These are phyloP conservation scores for Cinclus cinclus DNA, from an alignment of 2,113 vertebrate genomes.

Conservation along the genomic window DNA sequence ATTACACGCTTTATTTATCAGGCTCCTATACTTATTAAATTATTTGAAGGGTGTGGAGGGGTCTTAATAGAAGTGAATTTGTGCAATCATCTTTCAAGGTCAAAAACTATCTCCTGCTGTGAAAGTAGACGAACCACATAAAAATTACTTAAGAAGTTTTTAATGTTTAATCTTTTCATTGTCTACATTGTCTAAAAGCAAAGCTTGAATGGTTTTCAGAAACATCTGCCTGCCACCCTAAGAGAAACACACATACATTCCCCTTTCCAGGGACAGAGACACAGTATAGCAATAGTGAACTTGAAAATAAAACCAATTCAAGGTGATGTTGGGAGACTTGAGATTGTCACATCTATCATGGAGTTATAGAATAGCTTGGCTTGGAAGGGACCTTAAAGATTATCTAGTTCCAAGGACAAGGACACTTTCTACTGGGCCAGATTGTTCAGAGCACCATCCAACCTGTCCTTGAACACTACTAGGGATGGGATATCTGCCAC, in stretches of 20 bases:
- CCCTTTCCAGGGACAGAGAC: background rate
- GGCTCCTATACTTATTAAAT: constrained; percentile 23
- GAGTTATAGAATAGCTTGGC: background rate
- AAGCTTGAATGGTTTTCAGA: background rate
- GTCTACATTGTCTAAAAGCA: background rate
- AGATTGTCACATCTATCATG: background rate
- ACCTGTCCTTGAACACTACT: background rate
- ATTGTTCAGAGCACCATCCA: background rate
- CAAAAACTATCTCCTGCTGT: background rate
- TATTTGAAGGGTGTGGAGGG: background rate
- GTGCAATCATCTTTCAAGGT: constrained; percentile 42
- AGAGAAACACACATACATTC: background rate
- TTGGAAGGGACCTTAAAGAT: background rate
- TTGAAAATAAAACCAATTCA: background rate
- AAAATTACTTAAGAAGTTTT: background rate
- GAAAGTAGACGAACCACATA: background rate
- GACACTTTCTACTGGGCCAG: background rate
- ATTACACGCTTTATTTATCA: constrained; percentile 23
- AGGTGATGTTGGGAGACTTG: background rate
- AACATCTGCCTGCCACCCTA: background rate
- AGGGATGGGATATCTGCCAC: background rate
- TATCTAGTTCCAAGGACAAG: background rate
- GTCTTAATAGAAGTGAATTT: background rate
- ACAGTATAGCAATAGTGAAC: background rate
- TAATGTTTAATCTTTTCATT: background rate